These are phyloP conservation scores for Pelodytes ibericus DNA, from an alignment of 2,797 vertebrate species.

Conservation along the genomic window DNA sequence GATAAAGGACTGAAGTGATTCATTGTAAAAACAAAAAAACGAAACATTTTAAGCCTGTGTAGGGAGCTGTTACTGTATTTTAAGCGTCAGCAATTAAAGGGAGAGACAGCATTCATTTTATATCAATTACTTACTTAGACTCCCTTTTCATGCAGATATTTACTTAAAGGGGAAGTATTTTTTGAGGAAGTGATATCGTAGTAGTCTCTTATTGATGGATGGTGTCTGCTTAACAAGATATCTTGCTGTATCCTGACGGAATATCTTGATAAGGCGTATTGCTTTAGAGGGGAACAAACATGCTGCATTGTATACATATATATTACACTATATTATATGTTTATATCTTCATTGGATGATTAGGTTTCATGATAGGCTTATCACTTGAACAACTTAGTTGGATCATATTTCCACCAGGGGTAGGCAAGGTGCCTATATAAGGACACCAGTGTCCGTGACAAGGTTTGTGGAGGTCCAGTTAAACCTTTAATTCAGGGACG, in stretches of 20 bases:
- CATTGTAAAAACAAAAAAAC: conserved; percentile 35
- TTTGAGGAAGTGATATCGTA: background rate
- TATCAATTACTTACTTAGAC: background rate
- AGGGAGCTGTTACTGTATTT: conserved; percentile 30
- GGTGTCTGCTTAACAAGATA: background rate
- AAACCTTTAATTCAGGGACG: too few species aligned
- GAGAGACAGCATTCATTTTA: background rate
- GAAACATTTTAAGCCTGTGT: conserved; percentile 19
- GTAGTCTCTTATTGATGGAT: background rate
- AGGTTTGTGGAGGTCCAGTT: too few species aligned
- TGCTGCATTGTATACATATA: too few species aligned
- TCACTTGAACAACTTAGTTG: too few species aligned
- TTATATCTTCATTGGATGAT: too few species aligned
- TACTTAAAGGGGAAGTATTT: background rate
- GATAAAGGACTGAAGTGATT: conserved; percentile 52
- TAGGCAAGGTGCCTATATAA: too few species aligned
- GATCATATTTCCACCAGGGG: too few species aligned
- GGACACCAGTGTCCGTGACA: too few species aligned
- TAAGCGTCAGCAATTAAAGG: conserved; percentile 8
- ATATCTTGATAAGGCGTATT: too few species aligned
- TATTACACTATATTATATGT: too few species aligned
- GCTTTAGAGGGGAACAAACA: too few species aligned
- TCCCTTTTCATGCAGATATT: background rate
- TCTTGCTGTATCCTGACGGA: background rate
- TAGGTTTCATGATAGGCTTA: too few species aligned